Conservation (phyloP, 2,113 vertebrate genomes). For the Semnopithecus entellus region DNA sequence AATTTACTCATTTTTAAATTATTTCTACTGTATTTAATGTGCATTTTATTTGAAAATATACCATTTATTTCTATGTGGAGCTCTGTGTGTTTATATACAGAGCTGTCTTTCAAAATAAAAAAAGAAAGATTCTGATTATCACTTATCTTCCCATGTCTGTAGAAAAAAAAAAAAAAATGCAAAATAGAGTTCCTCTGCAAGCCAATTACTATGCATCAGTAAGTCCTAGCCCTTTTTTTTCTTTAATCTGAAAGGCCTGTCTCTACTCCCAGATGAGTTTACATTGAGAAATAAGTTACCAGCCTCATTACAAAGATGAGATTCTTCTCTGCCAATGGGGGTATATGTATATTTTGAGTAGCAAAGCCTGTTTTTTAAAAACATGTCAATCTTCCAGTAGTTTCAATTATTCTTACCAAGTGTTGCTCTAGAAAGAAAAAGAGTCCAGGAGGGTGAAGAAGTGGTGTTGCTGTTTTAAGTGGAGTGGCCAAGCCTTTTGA, state of each 20-base stretch:
- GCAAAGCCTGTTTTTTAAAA: not conserved
- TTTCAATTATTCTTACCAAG: not conserved
- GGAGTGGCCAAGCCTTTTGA: not conserved
- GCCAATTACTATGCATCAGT: not conserved
- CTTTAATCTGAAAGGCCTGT: not conserved
- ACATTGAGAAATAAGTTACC: not conserved
- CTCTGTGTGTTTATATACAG: not conserved
- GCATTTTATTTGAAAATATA: constrained; percentile 23
- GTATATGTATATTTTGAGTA: not conserved
- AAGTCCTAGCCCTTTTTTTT: not conserved
- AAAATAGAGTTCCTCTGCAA: not conserved
- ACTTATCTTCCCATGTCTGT: not conserved
- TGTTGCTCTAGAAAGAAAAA: not conserved
- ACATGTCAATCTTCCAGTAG: not conserved
- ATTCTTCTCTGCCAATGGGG: not conserved
- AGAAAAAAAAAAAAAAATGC: not conserved
- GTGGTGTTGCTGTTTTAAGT: not conserved
- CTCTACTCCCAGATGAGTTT: not conserved
- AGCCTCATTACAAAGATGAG: not conserved
- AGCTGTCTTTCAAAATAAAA: not conserved
- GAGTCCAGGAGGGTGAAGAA: not conserved
- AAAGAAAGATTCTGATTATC: not conserved
- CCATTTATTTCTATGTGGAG: not conserved
- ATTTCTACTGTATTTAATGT: not conserved
- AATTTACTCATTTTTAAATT: not conserved